Percentiles rank a stretch among this genome's conserved stretches.
Conservation (phyloP, 2,113 vertebrate species). For the Chlamydotis undulata region DNA sequence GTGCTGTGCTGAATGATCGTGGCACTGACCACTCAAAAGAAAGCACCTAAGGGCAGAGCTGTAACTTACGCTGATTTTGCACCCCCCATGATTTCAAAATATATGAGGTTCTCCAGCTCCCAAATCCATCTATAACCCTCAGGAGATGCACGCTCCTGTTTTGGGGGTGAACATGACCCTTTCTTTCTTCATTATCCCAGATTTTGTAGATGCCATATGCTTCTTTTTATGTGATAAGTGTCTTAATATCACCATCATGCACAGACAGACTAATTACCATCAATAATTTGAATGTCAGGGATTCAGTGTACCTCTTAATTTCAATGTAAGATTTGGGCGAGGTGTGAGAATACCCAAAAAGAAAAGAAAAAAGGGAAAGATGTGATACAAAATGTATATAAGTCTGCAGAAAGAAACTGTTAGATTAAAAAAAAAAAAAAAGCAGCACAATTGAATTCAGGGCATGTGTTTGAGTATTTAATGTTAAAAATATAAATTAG, state of each 20-base stretch:
- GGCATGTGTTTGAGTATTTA: conserved; percentile 18
- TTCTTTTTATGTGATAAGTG: background rate
- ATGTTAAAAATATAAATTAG: conserved; percentile 36
- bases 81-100: conserved; percentile 17
- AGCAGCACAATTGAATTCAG: background rate
- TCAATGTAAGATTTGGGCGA: background rate
- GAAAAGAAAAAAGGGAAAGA: background rate
- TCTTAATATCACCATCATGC: background rate
- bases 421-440: background rate
- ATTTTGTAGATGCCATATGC: background rate
- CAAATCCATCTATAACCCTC: background rate
- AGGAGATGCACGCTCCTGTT: background rate
- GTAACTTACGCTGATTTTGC: conserved; percentile 55
- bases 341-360: background rate
- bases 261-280: background rate
- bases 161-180: background rate
- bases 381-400: background rate
- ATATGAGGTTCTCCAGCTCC: conserved; percentile 9
- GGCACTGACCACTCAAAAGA: conserved; percentile 58
- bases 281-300: background rate
- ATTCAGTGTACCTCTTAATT: background rate
- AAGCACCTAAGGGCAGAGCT: conserved; percentile 57
- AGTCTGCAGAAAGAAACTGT: background rate
- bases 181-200: background rate
- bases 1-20: conserved; percentile 48